These are phyloP conservation scores for Ophraella communa DNA, from an alignment of 2,888 invertebrate species.

Conservation along the genomic window DNA sequence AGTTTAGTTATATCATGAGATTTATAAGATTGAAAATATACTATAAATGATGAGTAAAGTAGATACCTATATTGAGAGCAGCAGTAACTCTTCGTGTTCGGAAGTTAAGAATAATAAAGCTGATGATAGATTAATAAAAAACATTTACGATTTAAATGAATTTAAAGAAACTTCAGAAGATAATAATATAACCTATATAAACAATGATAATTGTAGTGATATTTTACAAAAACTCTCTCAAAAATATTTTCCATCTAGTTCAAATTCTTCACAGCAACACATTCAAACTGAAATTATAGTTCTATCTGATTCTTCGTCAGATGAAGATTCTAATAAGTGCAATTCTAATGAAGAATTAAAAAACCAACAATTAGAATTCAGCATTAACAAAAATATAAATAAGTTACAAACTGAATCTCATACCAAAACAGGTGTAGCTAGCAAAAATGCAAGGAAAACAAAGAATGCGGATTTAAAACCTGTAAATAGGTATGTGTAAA, in stretches of 20 bases:
- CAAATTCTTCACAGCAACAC: not conserved
- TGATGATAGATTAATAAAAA: too few relatives aligned
- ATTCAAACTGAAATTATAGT: not conserved
- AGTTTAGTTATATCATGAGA: too few relatives aligned
- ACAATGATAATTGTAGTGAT: not conserved
- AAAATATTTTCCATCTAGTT: not conserved
- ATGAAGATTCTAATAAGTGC: not conserved
- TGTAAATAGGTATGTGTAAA: not conserved
- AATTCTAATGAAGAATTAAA: not conserved
- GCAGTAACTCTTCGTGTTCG: too few relatives aligned
- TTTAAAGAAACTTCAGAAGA: not conserved
- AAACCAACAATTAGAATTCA: not conserved
- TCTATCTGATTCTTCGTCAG: not conserved
- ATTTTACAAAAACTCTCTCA: not conserved
- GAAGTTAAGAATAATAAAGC: too few relatives aligned
- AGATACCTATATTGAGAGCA: too few relatives aligned
- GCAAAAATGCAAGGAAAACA: not conserved
- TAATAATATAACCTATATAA: not conserved
- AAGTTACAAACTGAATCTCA: not conserved
- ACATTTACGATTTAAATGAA: constrained; percentile 9
- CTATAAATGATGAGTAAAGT: too few relatives aligned
- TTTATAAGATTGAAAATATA: too few relatives aligned
- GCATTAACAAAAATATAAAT: not conserved
- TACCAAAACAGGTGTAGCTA: not conserved
- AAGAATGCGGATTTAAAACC: not conserved